Base-by-base conservation (phyloP, 2,888 invertebrate genomes). In the Agapostemon virescens region DNA sequence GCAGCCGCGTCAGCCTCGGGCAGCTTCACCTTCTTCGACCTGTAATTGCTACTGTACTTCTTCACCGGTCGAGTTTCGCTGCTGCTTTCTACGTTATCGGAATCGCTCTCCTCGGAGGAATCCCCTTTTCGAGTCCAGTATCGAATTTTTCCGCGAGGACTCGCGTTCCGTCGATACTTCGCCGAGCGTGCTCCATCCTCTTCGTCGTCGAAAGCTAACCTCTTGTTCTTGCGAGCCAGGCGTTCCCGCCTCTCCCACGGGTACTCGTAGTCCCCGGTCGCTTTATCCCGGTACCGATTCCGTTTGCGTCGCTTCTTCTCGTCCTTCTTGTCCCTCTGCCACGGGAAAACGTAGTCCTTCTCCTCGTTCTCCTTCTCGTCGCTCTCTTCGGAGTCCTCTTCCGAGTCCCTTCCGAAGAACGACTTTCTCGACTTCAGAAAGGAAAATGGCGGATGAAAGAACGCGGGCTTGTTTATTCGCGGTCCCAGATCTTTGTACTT, bases 211-310 rank as follows among this genome's bases (percentile, higher is more conserved):
- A n/a, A n/a, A n/a, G n/a, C 69, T 66, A 55, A 85, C 13, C 66
- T 79, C 38, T 40, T 82, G 30, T 79, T 71, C 33, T 90, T 88
- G n/a, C 69, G 83, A 0, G 85, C 86, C 64, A 90, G 76, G 72
- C 90, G 88, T 42, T 89, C 90, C 74, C 91, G 86, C 40, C 79
- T 91, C 30, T 92, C 92, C 92, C 92, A 93, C 1, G 92, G 92
- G 87, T 87, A 92, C 74, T 92, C 92, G 71, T 90, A 90, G 23
- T 84, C 86, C 11, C 77, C 84, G 5, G 87, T 75, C 4, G 72
- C 40, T 0, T 79, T 81, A 6, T 77, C 74, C 36, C 77, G 79
- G 63, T 84, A 76, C 33, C 13, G 87, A 85, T 72, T 86, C 79
- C 58, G 81, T 72, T 61, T 86, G 5, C 30, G 30, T 3, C 58